Evolutionary conservation across 2,888 invertebrate genomes (phyloP).

Genomic region (Thalpophila matura): DNA sequence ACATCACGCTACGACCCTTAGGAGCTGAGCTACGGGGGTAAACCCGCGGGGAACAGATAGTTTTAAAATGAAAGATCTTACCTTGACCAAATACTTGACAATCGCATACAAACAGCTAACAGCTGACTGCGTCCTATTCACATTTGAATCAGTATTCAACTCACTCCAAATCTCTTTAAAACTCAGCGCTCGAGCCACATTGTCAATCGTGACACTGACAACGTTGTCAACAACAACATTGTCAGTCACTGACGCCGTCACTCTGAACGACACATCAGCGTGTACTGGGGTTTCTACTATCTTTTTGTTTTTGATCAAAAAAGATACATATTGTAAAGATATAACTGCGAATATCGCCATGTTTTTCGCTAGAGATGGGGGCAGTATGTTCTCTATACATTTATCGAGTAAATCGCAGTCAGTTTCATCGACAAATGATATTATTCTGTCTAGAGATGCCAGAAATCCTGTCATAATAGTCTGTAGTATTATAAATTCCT

Average conservation of each 20-base stretch:
- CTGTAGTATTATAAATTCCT: conserved; percentile 84
- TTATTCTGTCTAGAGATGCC: conserved; percentile 74
- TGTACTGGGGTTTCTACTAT: conserved; percentile 84
- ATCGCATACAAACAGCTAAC: conserved; percentile 87
- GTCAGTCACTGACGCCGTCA: conserved; percentile 74
- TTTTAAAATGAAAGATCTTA: conserved; percentile 61
- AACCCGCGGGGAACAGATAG: too few relatives aligned
- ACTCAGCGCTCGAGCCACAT: conserved; percentile 82
- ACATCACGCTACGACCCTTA: too few relatives aligned
- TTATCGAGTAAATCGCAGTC: conserved; percentile 87
- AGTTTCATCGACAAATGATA: conserved; percentile 77
- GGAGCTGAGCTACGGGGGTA: too few relatives aligned
- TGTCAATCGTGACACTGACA: conserved; percentile 78
- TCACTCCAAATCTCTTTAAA: conserved; percentile 85
- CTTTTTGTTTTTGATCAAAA: conserved; percentile 88
- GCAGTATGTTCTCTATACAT: conserved; percentile 81
- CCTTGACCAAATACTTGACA: conserved; percentile 87
- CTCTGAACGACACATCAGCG: conserved; percentile 84
- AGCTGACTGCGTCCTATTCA: conserved; percentile 85
- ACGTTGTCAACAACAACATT: conserved; percentile 83
- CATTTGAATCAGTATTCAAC: conserved; percentile 82
- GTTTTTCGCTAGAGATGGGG: conserved; percentile 76
- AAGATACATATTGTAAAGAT: conserved; percentile 86
- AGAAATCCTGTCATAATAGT: conserved; percentile 80
- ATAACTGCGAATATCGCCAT: conserved; percentile 85